Conservation (phyloP, 2,888 invertebrate species). For the Tetragnatha montana region DNA sequence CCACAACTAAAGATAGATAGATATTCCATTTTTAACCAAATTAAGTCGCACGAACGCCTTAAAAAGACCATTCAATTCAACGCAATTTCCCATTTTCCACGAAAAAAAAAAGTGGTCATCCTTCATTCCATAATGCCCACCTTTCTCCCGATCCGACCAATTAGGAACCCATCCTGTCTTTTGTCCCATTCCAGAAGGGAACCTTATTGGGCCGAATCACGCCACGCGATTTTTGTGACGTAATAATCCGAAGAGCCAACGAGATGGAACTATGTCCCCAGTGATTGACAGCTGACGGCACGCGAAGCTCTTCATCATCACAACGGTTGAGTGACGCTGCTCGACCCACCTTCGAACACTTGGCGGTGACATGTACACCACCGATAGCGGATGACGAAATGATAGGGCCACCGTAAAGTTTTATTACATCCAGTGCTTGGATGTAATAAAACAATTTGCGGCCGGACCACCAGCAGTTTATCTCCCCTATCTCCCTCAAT, state of each 20-base stretch:
- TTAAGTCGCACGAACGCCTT: too few species aligned
- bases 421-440: too few species aligned
- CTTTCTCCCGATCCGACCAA: not conserved
- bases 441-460: too few species aligned
- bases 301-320: not conserved
- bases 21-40: too few species aligned
- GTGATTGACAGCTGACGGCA: not conserved
- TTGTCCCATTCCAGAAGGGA: not conserved
- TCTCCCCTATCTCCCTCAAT: too few species aligned
- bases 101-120: not conserved
- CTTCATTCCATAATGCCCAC: not conserved
- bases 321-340: not conserved
- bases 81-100: not conserved
- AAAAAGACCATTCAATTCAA: too few species aligned
- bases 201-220: not conserved
- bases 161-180: not conserved
- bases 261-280: not conserved
- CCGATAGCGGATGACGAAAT: too few species aligned
- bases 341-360: not conserved
- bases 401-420: too few species aligned
- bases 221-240: not conserved
- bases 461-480: too few species aligned
- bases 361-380: too few species aligned
- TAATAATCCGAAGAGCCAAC: not conserved
- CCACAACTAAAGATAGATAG: too few species aligned